Conservation (phyloP, 2,113 vertebrate genomes). For the Chamaetylas fuelleborni region DNA sequence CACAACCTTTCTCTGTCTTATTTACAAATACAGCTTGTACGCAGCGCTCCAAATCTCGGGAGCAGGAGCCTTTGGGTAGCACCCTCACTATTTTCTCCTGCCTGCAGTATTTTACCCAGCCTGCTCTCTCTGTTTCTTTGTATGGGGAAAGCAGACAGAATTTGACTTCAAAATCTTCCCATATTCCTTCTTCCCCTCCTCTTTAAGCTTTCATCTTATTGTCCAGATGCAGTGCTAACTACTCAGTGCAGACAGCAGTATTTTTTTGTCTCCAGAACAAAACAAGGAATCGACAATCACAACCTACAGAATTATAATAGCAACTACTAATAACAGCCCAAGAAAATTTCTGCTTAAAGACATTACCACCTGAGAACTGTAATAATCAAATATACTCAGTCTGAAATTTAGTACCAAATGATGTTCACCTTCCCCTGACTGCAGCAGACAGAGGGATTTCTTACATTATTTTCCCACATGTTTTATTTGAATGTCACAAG, state of each 20-base stretch:
- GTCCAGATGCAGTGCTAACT: slow-evolving; percentile 7
- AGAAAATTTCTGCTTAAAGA: slow-evolving; percentile 30
- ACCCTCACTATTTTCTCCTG: neutral
- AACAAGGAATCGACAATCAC: slow-evolving; percentile 3
- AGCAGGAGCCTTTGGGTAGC: slow-evolving; percentile 22
- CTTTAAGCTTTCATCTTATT: neutral
- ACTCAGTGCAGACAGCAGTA: neutral
- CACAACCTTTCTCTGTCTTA: slow-evolving; percentile 77
- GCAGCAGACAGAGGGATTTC: neutral
- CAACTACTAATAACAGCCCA: neutral
- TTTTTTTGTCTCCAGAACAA: slow-evolving; percentile 45
- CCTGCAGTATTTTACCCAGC: neutral
- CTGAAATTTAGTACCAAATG: slow-evolving; percentile 28
- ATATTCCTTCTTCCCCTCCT: neutral
- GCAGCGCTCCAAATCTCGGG: slow-evolving; percentile 28
- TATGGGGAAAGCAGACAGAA: neutral
- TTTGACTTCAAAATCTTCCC: neutral
- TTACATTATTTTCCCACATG: neutral
- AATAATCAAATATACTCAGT: neutral
- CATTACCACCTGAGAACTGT: slow-evolving; percentile 1
- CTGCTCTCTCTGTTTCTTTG: neutral
- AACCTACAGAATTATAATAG: slow-evolving; percentile 28
- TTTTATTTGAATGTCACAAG: slow-evolving; percentile 33
- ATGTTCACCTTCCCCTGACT: neutral
- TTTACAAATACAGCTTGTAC: slow-evolving; percentile 78